Evolutionary conservation across 2,888 invertebrate genomes (phyloP), one percentile per base, ranked within the genome.

Genomic region (Hedychridium roseum): DNA sequence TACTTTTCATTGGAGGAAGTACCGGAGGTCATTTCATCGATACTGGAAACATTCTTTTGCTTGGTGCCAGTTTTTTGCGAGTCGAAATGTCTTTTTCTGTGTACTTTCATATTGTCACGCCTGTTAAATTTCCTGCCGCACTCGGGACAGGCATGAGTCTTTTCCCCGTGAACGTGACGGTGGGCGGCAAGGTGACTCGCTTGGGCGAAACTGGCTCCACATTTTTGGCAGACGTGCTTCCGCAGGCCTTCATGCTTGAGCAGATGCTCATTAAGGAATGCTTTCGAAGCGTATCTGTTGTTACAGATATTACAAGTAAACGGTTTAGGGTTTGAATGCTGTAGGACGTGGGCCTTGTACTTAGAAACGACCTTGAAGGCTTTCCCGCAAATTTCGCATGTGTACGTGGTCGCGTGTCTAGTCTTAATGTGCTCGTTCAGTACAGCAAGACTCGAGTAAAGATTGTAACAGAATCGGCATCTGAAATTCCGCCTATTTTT

Each of bases 81-180:
- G 20, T 63, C 64, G 15, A 76, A 72, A 51, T 78, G 78, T 48
- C 78, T 66, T 57, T 73, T 77, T 35, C 74, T 64, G 35, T 79
- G 79, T 21, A 78, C 78, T 44, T 79, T 79, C 79, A 79, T 79
- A 21, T 79, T 79, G 23, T 79, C 79, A n/a, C 76, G 68, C 5
- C 79, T 64, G 47, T 79, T 79, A 37, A 79, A 79, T 49, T 72
- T 74, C 18, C 76, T 66, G 1, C 79, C 79, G 40, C 79, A 79
- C 23, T 78, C 78, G 0, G 79, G 73, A 47, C 79, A 79, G 0
- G 70, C 74, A 50, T 78, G 76, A 14, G 68, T 76, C 45, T 79
- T 79, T 43, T 79, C 79, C 7, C 74, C 78, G 26, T 79, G 79
- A 9, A 78, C 78, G 44, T 78, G 75, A 37, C 76, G 64, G 52